These are phyloP conservation scores for Leptopilina drosophilae DNA, from an alignment of 2,888 invertebrate species.

Conservation along the genomic window DNA sequence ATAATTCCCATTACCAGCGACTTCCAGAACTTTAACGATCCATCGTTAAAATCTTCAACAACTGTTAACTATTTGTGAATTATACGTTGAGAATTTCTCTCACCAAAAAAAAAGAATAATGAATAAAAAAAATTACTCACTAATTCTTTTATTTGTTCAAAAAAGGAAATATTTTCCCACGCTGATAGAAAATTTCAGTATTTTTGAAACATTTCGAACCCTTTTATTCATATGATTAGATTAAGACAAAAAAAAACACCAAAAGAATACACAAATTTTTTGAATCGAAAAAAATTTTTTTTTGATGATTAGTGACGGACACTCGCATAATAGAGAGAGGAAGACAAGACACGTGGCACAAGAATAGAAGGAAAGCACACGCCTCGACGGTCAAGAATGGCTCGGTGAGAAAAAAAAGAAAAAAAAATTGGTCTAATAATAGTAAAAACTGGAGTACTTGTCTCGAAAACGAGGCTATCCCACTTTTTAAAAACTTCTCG, in stretches of 20 bases:
- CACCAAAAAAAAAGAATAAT: neutral
- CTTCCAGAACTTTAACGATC: slow-evolving; percentile 5
- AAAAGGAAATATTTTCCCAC: neutral
- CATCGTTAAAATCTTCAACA: slow-evolving; percentile 13
- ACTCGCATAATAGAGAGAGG: slow-evolving; percentile 66
- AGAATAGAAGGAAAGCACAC: slow-evolving; percentile 58
- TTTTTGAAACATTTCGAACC: no score
- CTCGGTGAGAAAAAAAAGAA: slow-evolving; percentile 54
- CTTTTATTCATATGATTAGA: slow-evolving; percentile 1
- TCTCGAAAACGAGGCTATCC: slow-evolving; percentile 54
- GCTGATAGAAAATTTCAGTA: neutral
- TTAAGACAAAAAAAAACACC: no score
- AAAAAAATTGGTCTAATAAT: slow-evolving; percentile 75
- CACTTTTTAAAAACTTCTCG: slow-evolving; percentile 50
- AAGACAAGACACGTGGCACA: slow-evolving; percentile 61
- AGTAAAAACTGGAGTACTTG: slow-evolving; percentile 71
- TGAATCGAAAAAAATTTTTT: slow-evolving; percentile 45
- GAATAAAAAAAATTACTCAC: no score
- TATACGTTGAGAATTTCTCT: slow-evolving; percentile 11
- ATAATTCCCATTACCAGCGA: slow-evolving; percentile 12
- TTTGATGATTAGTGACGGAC: slow-evolving; percentile 50
- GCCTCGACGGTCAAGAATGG: slow-evolving; percentile 57
- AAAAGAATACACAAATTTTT: neutral
- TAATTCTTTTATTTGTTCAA: neutral
- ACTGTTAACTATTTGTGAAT: slow-evolving; percentile 25